phyloP scores from a whole-genome alignment of 2,888 invertebrate genomes.

The Temnothorax ravouxi region DNA sequence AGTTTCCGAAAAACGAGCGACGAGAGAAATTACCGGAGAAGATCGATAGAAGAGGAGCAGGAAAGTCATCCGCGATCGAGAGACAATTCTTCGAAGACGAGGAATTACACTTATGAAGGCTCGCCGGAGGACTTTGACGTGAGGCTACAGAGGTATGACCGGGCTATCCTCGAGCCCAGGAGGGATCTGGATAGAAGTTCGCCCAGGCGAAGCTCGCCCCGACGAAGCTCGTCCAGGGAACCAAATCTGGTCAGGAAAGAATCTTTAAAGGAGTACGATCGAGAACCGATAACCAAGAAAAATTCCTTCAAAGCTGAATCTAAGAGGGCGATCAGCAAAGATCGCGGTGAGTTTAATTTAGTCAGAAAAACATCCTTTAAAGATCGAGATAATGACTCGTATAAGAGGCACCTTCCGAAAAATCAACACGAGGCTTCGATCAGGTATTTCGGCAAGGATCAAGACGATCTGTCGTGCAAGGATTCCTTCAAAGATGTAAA shows the following conservation, averaged over 20 bases:
- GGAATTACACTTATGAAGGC: slow-evolving; percentile 72
- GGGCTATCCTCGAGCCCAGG: slow-evolving; percentile 69
- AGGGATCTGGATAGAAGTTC: slow-evolving; percentile 73
- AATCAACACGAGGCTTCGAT: slow-evolving; percentile 53
- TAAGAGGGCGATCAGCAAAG: slow-evolving; percentile 45
- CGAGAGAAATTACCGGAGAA: slow-evolving; percentile 56
- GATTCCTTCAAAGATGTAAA: slow-evolving; percentile 65
- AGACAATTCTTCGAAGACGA: slow-evolving; percentile 69
- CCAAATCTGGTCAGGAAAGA: slow-evolving; percentile 45
- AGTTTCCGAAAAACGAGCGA: slow-evolving; percentile 58
- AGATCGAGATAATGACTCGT: slow-evolving; percentile 57
- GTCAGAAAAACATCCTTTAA: slow-evolving; percentile 62
- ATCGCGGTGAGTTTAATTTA: slow-evolving; percentile 61
- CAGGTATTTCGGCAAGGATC: slow-evolving; percentile 60
- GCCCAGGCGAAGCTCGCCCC: slow-evolving; percentile 44
- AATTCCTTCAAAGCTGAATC: slow-evolving; percentile 74
- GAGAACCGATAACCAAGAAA: slow-evolving; percentile 68
- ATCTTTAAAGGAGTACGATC: slow-evolving; percentile 68
- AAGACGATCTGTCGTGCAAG: slow-evolving; percentile 57
- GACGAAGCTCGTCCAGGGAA: slow-evolving; percentile 67
- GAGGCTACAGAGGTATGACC: slow-evolving; percentile 79
- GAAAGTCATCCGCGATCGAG: slow-evolving; percentile 61
- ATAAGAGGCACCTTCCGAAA: slow-evolving; percentile 59
- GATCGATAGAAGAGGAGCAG: slow-evolving; percentile 68
- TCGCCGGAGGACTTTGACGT: slow-evolving; percentile 80